phyloP scores from a whole-genome alignment of 1,140 invertebrate genomes.

The Brachionus manjavacas region DNA sequence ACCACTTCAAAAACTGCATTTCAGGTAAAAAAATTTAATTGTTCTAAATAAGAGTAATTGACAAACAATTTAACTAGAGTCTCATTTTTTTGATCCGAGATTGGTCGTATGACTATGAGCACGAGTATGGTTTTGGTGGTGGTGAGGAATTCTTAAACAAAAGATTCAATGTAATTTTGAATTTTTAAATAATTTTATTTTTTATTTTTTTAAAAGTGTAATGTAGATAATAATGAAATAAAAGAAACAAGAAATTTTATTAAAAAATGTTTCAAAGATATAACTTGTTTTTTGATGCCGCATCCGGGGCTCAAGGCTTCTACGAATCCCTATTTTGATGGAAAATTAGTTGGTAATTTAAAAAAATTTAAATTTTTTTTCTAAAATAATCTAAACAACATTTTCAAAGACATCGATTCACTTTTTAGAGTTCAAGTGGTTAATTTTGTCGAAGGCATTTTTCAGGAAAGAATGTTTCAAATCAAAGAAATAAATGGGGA shows the following conservation, averaged over 20 bases:
- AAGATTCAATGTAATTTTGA: slow-evolving; percentile 74
- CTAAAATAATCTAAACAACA: slow-evolving; percentile 49
- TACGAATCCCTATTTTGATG: slow-evolving; percentile 90
- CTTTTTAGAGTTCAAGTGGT: slow-evolving; percentile 83
- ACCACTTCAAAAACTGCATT: slow-evolving; percentile 5
- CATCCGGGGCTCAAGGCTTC: slow-evolving; percentile 94
- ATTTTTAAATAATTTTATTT: slow-evolving; percentile 72
- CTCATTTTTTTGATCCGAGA: slow-evolving; percentile 91
- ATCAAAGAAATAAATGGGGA: slow-evolving; percentile 92
- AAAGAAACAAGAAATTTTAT: slow-evolving; percentile 89
- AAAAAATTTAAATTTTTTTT: too few relatives aligned
- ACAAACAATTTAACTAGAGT: slow-evolving; percentile 53
- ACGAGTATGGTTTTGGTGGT: slow-evolving; percentile 80
- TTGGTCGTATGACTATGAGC: slow-evolving; percentile 97
- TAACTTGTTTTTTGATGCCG: slow-evolving; percentile 93
- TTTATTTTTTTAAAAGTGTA: slow-evolving; percentile 19
- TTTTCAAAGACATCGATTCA: slow-evolving; percentile 94
- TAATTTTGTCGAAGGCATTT: slow-evolving; percentile 76
- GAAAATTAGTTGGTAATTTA: slow-evolving; percentile 68
- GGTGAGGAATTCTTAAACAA: slow-evolving; percentile 78
- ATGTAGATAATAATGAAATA: slow-evolving; percentile 82
- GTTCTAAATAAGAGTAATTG: slow-evolving; percentile 57
- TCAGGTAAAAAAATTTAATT: not conserved
- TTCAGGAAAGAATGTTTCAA: slow-evolving; percentile 78
- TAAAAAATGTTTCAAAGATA: slow-evolving; percentile 84